Conservation (phyloP, 2,797 vertebrate genomes). For the Argentina silus region DNA sequence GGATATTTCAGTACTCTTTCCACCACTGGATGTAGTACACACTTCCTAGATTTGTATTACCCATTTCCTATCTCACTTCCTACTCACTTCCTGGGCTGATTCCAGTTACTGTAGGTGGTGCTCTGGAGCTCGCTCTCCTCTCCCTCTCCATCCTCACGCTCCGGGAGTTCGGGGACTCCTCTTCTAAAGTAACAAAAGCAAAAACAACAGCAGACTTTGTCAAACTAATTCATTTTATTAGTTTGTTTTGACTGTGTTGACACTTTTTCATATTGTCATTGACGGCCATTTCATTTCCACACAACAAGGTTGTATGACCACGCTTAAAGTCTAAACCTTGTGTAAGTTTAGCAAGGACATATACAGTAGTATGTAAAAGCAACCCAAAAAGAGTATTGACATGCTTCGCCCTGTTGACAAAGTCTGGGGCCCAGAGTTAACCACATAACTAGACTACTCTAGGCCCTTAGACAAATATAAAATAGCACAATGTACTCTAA, state of each 20-base stretch:
- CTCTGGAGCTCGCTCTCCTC: constrained; percentile 92
- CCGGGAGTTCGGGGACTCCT: constrained; percentile 88
- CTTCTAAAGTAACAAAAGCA: constrained; percentile 63
- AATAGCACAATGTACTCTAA: too few species aligned
- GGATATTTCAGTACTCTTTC: too few species aligned
- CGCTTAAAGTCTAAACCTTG: not conserved
- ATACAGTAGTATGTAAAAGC: not conserved
- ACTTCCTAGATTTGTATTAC: not conserved
- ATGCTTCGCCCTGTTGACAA: too few species aligned
- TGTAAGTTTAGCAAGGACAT: not conserved
- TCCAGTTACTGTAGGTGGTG: constrained; percentile 89
- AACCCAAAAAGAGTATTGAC: too few species aligned
- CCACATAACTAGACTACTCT: too few species aligned
- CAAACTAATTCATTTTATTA: not conserved
- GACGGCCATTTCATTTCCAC: not conserved
- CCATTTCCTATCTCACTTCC: not conserved
- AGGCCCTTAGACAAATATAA: too few species aligned
- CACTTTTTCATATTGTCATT: not conserved
- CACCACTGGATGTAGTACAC: too few species aligned
- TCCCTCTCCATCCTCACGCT: constrained; percentile 97
- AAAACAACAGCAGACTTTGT: not conserved
- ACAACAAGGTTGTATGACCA: not conserved
- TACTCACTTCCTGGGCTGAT: constrained; percentile 88
- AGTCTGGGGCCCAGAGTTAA: too few species aligned
- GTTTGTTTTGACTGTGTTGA: not conserved